These are phyloP conservation scores for Drosophila baimaii DNA, from an alignment of 1,140 invertebrate genomes.

Conservation along the genomic window DNA sequence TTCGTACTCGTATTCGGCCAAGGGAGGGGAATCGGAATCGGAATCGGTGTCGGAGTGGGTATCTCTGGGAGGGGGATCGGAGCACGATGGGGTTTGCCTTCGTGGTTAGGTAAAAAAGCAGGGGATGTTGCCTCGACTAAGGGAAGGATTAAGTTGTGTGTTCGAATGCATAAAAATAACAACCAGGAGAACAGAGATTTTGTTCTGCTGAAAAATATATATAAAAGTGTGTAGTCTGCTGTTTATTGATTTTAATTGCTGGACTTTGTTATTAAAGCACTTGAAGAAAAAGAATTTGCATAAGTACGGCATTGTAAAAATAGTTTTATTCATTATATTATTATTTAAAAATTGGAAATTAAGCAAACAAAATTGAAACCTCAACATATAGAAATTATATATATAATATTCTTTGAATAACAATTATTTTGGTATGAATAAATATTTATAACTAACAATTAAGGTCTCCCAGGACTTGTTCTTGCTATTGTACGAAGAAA, in stretches of 20 bases:
- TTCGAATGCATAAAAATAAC: neutral
- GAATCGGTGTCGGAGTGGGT: neutral
- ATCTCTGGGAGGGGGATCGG: constrained; percentile 14
- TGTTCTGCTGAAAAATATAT: neutral
- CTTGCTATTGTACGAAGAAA: neutral
- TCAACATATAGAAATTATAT: too few relatives aligned
- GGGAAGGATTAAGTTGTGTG: constrained; percentile 17
- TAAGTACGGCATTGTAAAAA: too few relatives aligned
- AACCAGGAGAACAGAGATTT: constrained; percentile 16
- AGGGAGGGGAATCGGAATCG: neutral
- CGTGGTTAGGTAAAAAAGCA: constrained; percentile 11
- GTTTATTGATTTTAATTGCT: constrained; percentile 20
- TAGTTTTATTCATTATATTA: neutral
- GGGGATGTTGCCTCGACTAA: constrained; percentile 18
- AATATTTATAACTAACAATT: neutral
- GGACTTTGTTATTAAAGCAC: constrained; percentile 2
- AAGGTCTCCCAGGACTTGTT: too few relatives aligned
- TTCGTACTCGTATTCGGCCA: neutral
- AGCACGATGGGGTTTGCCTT: constrained; percentile 1
- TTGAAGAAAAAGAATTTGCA: neutral
- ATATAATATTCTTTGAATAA: too few relatives aligned
- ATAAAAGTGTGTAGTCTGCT: neutral
- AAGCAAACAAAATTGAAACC: neutral
- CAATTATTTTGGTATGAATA: neutral
- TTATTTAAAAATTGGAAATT: neutral